These are phyloP conservation scores for Phalacrocorax brasilianus DNA, from an alignment of 2,113 vertebrate species.

Conservation along the genomic window DNA sequence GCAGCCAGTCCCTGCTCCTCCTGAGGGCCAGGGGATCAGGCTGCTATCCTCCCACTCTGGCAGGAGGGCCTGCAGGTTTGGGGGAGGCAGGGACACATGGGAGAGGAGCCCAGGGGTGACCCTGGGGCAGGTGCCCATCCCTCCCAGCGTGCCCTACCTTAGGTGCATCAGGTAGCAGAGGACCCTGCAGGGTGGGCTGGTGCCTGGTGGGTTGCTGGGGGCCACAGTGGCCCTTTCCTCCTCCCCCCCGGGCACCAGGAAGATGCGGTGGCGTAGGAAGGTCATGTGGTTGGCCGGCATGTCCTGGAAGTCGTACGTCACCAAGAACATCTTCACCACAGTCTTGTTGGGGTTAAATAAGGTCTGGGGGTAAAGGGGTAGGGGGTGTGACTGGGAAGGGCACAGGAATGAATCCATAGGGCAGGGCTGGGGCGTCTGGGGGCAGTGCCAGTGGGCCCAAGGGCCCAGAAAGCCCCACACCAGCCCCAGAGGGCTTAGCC, in stretches of 20 bases:
- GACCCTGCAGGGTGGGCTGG: conserved; percentile 78
- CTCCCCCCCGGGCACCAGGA: conserved; percentile 90
- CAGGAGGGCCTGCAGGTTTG: background rate
- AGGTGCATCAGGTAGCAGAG: conserved; percentile 95
- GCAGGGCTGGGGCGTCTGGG: no score
- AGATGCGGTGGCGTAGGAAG: conserved; percentile 93
- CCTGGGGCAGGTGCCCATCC: background rate
- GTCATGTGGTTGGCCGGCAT: conserved; percentile 94
- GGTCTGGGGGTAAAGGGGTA: conserved; percentile 76
- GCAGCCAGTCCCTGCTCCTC: background rate
- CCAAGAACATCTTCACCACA: conserved; percentile 97
- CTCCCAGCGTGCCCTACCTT: conserved; percentile 70
- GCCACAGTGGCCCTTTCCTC: conserved; percentile 11
- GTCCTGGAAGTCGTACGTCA: conserved; percentile 91
- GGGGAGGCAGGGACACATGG: background rate
- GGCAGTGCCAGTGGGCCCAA: no score
- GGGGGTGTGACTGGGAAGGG: no score
- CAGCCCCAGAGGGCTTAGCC: no score
- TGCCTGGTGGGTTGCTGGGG: conserved; percentile 5
- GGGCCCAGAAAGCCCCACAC: no score
- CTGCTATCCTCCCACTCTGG: background rate
- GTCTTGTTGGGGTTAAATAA: conserved; percentile 98
- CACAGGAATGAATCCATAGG: no score
- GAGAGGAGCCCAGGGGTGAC: background rate
- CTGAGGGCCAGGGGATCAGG: background rate